Conservation (phyloP, 2,888 invertebrate species). For the Leptogaster cylindrica region DNA sequence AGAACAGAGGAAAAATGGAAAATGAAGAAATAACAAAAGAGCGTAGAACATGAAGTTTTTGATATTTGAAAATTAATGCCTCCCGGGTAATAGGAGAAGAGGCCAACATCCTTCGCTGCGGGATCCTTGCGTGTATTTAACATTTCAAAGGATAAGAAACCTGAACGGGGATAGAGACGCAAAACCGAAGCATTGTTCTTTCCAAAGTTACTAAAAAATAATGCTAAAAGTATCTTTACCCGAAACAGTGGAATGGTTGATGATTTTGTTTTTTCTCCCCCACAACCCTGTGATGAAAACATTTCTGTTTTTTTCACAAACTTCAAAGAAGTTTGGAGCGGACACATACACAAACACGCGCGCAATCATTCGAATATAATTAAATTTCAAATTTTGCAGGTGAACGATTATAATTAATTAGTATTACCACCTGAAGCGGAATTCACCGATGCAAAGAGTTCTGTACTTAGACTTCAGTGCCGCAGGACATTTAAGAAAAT, state of each 20-base stretch:
- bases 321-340: slow-evolving; percentile 8
- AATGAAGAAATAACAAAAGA: slow-evolving; percentile 27
- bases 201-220: background rate
- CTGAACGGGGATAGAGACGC: background rate
- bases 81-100: slow-evolving; percentile 33
- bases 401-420: slow-evolving; percentile 25
- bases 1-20: slow-evolving; percentile 32
- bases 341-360: background rate
- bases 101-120: slow-evolving; percentile 4
- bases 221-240: background rate
- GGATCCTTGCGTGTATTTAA: slow-evolving; percentile 11
- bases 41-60: slow-evolving; percentile 42
- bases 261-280: background rate
- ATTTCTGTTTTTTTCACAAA: too few relatives aligned
- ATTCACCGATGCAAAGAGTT: slow-evolving; percentile 14
- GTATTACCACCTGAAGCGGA: background rate
- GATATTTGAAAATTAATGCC: slow-evolving; percentile 47
- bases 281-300: too few relatives aligned
- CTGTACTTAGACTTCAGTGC: slow-evolving; percentile 5
- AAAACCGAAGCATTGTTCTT: background rate
- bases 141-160: slow-evolving; percentile 28
- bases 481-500: too few relatives aligned
- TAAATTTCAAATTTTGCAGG: slow-evolving; percentile 38
- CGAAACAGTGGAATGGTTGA: background rate
- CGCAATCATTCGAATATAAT: slow-evolving; percentile 7